Percentiles rank a stretch among this genome's conserved stretches.
phyloP scores from a whole-genome alignment of 1,140 invertebrate species.

The Drosophila truncata region DNA sequence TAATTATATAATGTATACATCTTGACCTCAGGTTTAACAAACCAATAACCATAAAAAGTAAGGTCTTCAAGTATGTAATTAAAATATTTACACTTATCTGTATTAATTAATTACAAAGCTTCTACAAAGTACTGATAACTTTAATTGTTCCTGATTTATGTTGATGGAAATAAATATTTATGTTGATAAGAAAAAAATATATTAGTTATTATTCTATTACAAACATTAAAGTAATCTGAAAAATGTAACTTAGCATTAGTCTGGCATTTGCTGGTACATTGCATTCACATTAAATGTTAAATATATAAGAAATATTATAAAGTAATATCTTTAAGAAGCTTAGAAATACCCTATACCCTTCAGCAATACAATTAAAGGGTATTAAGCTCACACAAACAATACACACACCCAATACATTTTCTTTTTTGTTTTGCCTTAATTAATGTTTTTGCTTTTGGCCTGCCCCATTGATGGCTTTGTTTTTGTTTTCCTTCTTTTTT shows the following conservation, averaged over 20 bases:
- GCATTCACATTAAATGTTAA: too few relatives aligned
- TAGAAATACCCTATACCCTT: constrained; percentile 6
- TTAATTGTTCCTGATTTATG: neutral
- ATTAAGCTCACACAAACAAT: constrained; percentile 39
- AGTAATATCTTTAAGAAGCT: too few relatives aligned
- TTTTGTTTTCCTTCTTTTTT: constrained; percentile 8
- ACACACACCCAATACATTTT: constrained; percentile 43
- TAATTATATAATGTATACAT: too few relatives aligned
- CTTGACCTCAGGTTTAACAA: neutral
- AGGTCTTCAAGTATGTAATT: neutral
- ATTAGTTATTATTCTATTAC: too few relatives aligned
- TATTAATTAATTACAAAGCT: neutral
- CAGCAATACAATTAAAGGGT: constrained; percentile 8
- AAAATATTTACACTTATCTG: neutral
- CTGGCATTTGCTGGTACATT: too few relatives aligned
- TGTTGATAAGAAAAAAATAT: too few relatives aligned
- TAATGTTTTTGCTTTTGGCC: constrained; percentile 68
- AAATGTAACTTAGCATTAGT: neutral
- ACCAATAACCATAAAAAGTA: neutral
- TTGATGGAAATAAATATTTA: neutral
- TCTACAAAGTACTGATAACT: neutral
- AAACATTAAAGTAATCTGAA: neutral
- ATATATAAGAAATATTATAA: too few relatives aligned
- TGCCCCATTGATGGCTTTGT: constrained; percentile 70
- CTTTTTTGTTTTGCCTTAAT: constrained; percentile 68